Conservation (phyloP, 2,888 invertebrate species). For the Tuberolachnus salignus region DNA sequence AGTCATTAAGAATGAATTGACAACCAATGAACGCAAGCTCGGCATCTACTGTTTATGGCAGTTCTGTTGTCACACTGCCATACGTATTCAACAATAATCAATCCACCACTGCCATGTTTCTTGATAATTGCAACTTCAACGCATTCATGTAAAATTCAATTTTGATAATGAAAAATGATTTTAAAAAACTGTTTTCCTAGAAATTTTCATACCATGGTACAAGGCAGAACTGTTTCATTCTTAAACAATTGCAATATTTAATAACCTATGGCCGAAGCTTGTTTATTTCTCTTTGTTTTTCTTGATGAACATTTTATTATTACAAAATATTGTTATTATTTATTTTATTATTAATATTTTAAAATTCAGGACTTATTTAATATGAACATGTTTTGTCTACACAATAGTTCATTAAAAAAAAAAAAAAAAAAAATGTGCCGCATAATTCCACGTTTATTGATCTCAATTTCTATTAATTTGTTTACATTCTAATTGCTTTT, state of each 20-base stretch:
- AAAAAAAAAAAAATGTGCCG: slow-evolving; percentile 39
- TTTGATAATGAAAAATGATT: slow-evolving; percentile 20
- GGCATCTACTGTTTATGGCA: slow-evolving; percentile 54
- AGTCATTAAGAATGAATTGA: slow-evolving; percentile 54
- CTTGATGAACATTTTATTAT: slow-evolving; percentile 29
- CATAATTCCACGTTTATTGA: slow-evolving; percentile 50
- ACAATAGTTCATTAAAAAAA: slow-evolving; percentile 52
- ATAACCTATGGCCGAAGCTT: slow-evolving; percentile 45
- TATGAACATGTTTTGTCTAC: slow-evolving; percentile 46
- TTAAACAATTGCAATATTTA: slow-evolving; percentile 23
- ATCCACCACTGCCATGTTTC: slow-evolving; percentile 53
- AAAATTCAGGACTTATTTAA: slow-evolving; percentile 26
- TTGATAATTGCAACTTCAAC: slow-evolving; percentile 50
- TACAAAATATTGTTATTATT: slow-evolving; percentile 33
- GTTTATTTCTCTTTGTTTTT: slow-evolving; percentile 47
- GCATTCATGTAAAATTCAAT: slow-evolving; percentile 42
- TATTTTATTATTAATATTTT: slow-evolving; percentile 17
- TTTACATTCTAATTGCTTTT: slow-evolving; percentile 47
- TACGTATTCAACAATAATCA: slow-evolving; percentile 53
- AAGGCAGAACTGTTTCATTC: slow-evolving; percentile 40
- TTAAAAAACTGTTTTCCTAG: slow-evolving; percentile 14
- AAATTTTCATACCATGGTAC: slow-evolving; percentile 19
- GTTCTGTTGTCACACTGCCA: slow-evolving; percentile 54
- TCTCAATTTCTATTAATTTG: slow-evolving; percentile 49
- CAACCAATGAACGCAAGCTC: slow-evolving; percentile 54